Evolutionary conservation across 2,888 invertebrate genomes (phyloP).

Genomic region (Acholoe squamosa): DNA sequence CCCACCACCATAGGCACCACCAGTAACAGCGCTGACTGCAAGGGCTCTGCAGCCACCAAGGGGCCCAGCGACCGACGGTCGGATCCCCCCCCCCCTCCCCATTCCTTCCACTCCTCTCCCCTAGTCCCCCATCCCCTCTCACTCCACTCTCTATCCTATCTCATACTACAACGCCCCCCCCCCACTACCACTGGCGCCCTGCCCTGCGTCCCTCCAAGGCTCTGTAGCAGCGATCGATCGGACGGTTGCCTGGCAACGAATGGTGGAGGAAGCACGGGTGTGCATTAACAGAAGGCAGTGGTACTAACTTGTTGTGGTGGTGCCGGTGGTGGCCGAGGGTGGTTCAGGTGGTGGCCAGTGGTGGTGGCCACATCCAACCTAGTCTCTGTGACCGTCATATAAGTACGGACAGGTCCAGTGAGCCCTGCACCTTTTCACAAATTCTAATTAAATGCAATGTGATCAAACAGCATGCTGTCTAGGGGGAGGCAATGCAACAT

Average conservation of each 20-base stretch:
- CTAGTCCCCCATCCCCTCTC: neutral
- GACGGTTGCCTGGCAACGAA: constrained; percentile 21
- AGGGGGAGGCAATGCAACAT: no score
- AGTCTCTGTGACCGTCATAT: no score
- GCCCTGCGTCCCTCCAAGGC: neutral
- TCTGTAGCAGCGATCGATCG: constrained; percentile 1
- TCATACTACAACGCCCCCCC: neutral
- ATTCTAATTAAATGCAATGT: no score
- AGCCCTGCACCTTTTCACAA: no score
- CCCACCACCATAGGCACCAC: neutral
- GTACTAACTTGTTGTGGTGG: neutral
- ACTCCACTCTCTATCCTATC: neutral
- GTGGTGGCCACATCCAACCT: no score
- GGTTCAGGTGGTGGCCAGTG: neutral
- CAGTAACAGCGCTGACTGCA: neutral
- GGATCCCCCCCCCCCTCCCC: neutral
- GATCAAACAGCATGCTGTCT: no score
- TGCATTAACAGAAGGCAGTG: neutral
- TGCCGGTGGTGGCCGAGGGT: neutral
- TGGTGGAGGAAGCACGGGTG: constrained; percentile 16
- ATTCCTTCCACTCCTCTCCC: neutral
- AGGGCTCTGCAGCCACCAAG: constrained; percentile 9
- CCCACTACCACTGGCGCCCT: neutral
- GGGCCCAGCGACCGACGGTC: neutral
- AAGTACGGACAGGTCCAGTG: no score